Base-by-base conservation (phyloP, 2,113 vertebrate genomes). In the Planiliza haematocheilus region DNA sequence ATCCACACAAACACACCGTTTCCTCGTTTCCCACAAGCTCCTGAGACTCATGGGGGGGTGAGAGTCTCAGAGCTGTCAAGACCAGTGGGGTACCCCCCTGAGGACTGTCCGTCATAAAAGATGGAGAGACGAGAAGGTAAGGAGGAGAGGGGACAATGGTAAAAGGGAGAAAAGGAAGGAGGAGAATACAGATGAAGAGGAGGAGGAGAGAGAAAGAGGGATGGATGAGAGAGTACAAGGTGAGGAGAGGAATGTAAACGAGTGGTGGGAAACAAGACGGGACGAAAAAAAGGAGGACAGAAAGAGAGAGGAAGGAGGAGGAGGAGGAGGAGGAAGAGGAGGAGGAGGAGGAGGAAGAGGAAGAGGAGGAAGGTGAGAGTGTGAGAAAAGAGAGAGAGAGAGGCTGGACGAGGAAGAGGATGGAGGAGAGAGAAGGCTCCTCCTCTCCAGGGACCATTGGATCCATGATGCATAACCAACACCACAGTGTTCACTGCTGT, bases 11-110 rank as follows among this genome's bases (percentile, higher is more conserved):
- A 37, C 45, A 51, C 16, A 42, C 37, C 7, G 4, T 10, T 18
- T 39, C 24, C 10, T 8, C 8, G 24, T 30, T 30, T 48, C 59
- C 53, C 66, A 58, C 24, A 43, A 34, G 38, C 71, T 56, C 57
- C 41, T 52, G 58, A 41, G 55, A 34, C 64, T 68, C 74, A 2
- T 51, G 13, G 39, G 12, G 68, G 58, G 75, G 18, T 10, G 43
- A 18, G 42, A 65, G 70, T 79, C 72, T 71, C 18, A 0, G 61
- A 69, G 57, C 74, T 64, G 74, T 64, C 84, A 78, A 17, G 61
- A 74, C 12, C 43, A 57, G 9, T 13, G n/a, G 1, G 48, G 57
- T 30, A 30, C 24, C 9, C 48, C 63, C 67, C 68, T 1, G 8
- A 52, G 70, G 73, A 21, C 39, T 24, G 41, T 60, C 63, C 38